Evolutionary conservation across 2,888 invertebrate species (phyloP).

Genomic region (Choristoneura rosaceana): DNA sequence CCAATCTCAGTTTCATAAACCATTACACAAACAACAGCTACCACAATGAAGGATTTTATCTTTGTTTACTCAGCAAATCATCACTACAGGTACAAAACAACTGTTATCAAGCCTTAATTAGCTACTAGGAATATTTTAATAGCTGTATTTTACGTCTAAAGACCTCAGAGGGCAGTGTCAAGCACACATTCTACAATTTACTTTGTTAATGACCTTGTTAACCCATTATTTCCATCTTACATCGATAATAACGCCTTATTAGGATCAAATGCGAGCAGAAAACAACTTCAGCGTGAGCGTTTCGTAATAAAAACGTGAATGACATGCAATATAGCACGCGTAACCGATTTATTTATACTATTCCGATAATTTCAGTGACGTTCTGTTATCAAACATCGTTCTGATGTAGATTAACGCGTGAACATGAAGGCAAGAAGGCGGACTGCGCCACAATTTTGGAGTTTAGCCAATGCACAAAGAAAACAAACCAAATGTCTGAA

Average conservation of each 20-base stretch:
- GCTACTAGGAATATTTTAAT: background rate
- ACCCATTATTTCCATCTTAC: background rate
- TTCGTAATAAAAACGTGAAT: constrained; percentile 24
- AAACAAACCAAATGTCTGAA: constrained; percentile 57
- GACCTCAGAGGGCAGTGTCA: constrained; percentile 28
- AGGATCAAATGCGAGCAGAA: constrained; percentile 13
- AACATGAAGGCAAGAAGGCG: constrained; percentile 47
- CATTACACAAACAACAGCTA: background rate
- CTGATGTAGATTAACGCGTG: constrained; percentile 52
- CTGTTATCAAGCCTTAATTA: constrained; percentile 25
- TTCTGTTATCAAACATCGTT: constrained; percentile 76
- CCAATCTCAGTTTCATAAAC: background rate
- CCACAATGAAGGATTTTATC: background rate
- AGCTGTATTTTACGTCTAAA: constrained; percentile 15
- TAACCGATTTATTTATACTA: constrained; percentile 43
- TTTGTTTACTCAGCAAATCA: constrained; percentile 30
- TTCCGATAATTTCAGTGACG: constrained; percentile 51
- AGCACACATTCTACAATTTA: constrained; percentile 18
- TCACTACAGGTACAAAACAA: background rate
- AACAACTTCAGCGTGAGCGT: constrained; percentile 14
- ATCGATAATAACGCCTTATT: constrained; percentile 4
- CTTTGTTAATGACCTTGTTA: constrained; percentile 37
- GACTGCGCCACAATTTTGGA: constrained; percentile 71
- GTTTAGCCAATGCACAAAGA: constrained; percentile 66
- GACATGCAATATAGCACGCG: constrained; percentile 36